Evolutionary conservation across 2,888 invertebrate species (phyloP), one percentile per base, ranked within the genome.

Genomic region (Acleris sparsana): DNA sequence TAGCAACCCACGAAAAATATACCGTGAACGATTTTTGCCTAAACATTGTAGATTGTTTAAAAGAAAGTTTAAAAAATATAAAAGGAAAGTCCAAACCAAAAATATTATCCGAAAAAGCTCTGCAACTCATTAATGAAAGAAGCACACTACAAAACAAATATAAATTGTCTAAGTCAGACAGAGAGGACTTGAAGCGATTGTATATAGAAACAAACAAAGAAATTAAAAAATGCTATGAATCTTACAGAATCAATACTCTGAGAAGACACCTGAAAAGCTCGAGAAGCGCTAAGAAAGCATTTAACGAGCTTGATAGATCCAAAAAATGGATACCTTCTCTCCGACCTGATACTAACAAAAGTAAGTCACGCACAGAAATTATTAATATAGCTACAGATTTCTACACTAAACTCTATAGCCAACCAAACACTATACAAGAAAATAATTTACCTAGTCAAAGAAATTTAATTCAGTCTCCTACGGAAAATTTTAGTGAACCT

Each of bases 31-130:
- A 3, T 4, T 22, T 22, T 22, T 22, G 22, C 22, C 22, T 3
- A 22, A 22, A 22, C 22, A 22, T 22, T 4, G 22, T 22, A 22
- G 2, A 22, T 22, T 22, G 85, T 84, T 18, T n/a, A n/a, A n/a
- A n/a, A n/a, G n/a, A n/a, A n/a, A n/a, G n/a, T n/a, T n/a, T n/a
- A n/a, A n/a, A n/a, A 39, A 49, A 18, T 22, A 44, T 9, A 44
- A 25, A 9, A 22, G 2, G 2, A 63, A 44, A 16, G 29, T 29
- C n/a, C n/a, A 53, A 51, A 51, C 20, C 11, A 20, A 49, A 5
- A 18, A 49, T 18, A 16, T 18, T 49, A 5, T 49, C 48, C 7
- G 18, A 18, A 17, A 49, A 18, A 49, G 48, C 48, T 6, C 5
- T 49, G 5, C 5, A 49, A 18, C 48, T 49, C 17, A 49, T 49